Conservation (phyloP, 2,797 vertebrate species). For the Lerista edwardsae region DNA sequence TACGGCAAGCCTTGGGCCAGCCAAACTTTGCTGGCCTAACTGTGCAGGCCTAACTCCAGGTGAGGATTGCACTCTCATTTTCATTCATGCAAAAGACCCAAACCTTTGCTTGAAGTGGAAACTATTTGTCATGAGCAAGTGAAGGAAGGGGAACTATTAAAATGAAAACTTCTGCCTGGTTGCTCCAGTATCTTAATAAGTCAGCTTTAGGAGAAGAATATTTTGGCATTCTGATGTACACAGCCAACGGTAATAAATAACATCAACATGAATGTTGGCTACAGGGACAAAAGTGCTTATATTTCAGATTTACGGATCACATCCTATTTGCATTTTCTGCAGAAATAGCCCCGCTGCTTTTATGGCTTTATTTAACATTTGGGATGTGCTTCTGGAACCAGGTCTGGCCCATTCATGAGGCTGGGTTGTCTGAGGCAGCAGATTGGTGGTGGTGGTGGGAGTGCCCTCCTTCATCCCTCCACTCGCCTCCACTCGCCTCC, state of each 20-base stretch:
- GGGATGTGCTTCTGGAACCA: too few species aligned
- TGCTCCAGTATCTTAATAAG: not conserved
- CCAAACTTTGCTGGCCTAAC: too few species aligned
- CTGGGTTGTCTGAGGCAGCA: too few species aligned
- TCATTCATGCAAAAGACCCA: not conserved
- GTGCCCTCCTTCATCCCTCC: too few species aligned
- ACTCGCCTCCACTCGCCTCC: too few species aligned
- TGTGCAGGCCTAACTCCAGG: too few species aligned
- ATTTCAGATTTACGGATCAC: not conserved
- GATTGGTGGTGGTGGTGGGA: too few species aligned
- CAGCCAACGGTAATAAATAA: not conserved
- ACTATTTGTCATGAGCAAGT: not conserved
- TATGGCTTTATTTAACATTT: too few species aligned
- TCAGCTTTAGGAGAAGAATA: not conserved
- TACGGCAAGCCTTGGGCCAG: too few species aligned
- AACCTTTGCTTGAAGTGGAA: not conserved
- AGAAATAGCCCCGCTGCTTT: not conserved
- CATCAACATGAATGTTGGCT: not conserved
- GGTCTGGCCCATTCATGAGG: too few species aligned
- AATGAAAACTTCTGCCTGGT: not conserved
- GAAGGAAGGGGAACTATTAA: not conserved
- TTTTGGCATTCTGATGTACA: not conserved
- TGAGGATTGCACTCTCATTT: too few species aligned
- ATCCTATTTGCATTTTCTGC: not conserved
- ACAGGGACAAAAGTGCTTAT: not conserved